A percentile compares a stretch with the other conserved stretches of the same genome.
Conservation (phyloP, 2,113 vertebrate species). For the Channa argus region DNA sequence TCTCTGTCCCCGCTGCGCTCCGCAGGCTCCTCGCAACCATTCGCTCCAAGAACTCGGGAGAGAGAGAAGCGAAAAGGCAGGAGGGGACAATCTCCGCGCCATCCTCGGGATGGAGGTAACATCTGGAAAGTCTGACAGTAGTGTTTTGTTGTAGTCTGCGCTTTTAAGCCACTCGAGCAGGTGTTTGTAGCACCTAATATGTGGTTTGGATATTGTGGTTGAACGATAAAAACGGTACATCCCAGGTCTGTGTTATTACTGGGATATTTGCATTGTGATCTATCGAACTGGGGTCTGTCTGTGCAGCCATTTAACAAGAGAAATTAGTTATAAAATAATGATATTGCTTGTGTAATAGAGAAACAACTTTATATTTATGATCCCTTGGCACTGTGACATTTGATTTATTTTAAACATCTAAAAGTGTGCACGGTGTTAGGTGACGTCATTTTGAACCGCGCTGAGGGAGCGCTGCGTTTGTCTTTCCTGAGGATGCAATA, state of each 20-base stretch:
- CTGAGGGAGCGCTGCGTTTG: no score
- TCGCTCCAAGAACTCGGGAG: conserved; percentile 11
- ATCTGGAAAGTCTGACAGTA: background rate
- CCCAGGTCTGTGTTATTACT: conserved; percentile 8
- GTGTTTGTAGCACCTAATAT: conserved; percentile 27
- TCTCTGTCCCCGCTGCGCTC: conserved; percentile 19
- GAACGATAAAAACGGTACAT: conserved; percentile 26
- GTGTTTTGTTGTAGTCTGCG: background rate
- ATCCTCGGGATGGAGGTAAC: conserved; percentile 75
- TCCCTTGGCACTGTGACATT: no score
- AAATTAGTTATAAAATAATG: background rate
- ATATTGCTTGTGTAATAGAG: background rate
- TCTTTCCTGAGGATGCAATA: no score
- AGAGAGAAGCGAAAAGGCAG: background rate
- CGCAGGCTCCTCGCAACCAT: conserved; percentile 17
- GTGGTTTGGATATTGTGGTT: conserved; percentile 19
- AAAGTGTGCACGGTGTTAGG: no score
- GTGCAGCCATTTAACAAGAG: background rate
- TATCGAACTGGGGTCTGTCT: background rate
- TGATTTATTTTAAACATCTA: no score
- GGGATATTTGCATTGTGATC: background rate
- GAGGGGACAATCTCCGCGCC: conserved; percentile 35
- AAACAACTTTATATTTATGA: no score
- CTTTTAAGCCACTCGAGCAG: conserved; percentile 13
- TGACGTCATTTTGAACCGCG: no score